Base-by-base conservation (phyloP, 2,888 invertebrate species). In the Mesochorus sp. region DNA sequence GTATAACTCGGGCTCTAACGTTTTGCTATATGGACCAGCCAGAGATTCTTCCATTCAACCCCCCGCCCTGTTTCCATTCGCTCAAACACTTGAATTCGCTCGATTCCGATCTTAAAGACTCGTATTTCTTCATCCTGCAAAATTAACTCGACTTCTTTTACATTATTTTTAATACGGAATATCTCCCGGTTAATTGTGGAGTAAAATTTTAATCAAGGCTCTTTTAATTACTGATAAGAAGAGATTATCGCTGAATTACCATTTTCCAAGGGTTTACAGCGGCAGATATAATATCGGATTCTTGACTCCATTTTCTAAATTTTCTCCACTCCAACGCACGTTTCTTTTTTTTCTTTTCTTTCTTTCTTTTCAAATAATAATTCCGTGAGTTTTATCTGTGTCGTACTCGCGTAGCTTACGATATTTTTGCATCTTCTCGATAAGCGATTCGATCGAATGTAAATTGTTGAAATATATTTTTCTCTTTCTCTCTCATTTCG, bases 11-110 rank as follows among this genome's bases (percentile, higher is more conserved):
- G 24, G n/a, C 64, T 64, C 28, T 64, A 37, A 64, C 34, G 31
- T 64, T 64, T 64, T 31, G 64, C 14, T 21, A 47, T 59, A 59
- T 47, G 47, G 68, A 57, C 47, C 57, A 72, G 72, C 55, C 34
- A 42, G 49, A 37, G 26, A 34, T 42, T 42, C 26, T 44, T 67
- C 51, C 10, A 17, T 53, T 61, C 31, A 28, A 64, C 44, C 21
- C 34, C 12, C 47, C 47, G 17, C 12, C 10, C 14, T 4, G 24
- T 31, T 49, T 49, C 37, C 66, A 47, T 44, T 71, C 76, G 10
- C 21, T 42, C 26, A 42, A 61, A 61, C 51, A 31, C 67, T 8
- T 66, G n/a, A n/a, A n/a, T n/a, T n/a, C n/a, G n/a, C 49, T 42
- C 64, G 51, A 71, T 37, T 59, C 31, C 31, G 17, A 51, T 47